These are phyloP conservation scores for Otolemur garnettii DNA, from an alignment of 2,113 vertebrate species.

Conservation along the genomic window DNA sequence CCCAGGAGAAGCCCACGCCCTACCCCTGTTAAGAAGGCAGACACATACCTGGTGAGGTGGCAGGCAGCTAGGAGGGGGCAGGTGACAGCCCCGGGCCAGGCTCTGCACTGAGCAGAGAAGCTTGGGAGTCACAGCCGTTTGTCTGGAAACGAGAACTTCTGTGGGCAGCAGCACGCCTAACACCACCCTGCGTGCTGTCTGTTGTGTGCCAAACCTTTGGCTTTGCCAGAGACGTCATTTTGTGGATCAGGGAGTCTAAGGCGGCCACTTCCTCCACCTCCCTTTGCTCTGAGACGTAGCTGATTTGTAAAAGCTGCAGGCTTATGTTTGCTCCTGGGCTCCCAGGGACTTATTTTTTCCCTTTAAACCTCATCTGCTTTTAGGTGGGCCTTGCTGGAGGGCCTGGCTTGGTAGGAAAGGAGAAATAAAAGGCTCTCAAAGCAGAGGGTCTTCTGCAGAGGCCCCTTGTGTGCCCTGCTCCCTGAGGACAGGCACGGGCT, in stretches of 20 bases:
- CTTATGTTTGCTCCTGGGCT: background rate
- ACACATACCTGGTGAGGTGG: background rate
- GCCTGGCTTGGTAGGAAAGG: background rate
- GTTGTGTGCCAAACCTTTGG: background rate
- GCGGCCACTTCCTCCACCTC: constrained; percentile 17
- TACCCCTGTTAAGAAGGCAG: background rate
- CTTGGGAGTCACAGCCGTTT: background rate
- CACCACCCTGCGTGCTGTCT: background rate
- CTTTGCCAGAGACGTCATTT: constrained; percentile 12
- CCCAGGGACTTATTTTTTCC: constrained; percentile 22
- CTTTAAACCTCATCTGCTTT: background rate
- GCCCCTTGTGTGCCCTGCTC: background rate
- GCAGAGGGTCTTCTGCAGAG: background rate
- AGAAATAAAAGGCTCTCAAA: background rate
- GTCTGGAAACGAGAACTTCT: background rate
- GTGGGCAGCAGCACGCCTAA: too few relatives aligned
- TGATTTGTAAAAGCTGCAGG: constrained; percentile 27
- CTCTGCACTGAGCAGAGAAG: background rate
- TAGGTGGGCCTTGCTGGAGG: background rate
- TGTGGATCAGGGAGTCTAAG: constrained; percentile 27
- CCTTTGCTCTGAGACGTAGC: background rate
- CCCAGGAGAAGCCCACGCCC: background rate
- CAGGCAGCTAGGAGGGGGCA: background rate
- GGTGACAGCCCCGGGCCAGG: background rate
- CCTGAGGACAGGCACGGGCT: too few relatives aligned